Base-by-base conservation (phyloP, 2,113 vertebrate species). In the Phaethon lepturus region DNA sequence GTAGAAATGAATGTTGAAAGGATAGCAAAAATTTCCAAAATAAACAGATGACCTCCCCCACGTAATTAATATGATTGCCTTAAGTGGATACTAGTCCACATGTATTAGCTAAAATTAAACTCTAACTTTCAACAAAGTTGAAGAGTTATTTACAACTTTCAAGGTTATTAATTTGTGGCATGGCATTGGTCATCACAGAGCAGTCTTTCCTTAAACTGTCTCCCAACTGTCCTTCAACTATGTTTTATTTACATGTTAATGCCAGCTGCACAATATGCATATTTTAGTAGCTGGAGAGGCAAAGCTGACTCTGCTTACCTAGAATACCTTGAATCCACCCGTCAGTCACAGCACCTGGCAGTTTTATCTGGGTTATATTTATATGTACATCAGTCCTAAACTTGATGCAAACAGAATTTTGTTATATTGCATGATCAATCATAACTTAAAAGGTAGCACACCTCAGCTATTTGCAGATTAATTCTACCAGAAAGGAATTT, bases 401-500 rank as follows among this genome's bases (percentile, higher is more conserved):
- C 19, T 45, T 58, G 81, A 90, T 52, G 59, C 38, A 72, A 90
- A 12, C 38, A 47, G 63, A 84, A 45, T 83, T 95, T 77, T 13
- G 10, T 80, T 95, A 80, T 83, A 92, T 20, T 84, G 52, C 28
- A 58, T 59, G 53, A 95, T 96, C 88, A 94, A 80, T 97, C 95
- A 83, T 67, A 90, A 53, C 78, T 90, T 80, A 90, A 90, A 47
- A 38, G 82, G 86, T 69, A 88, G 86, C 47, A 93, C 60, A 93
- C 50, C 67, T 75, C 83, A 93, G 64, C 75, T 93, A 74, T 80
- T 81, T 91, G 60, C 86, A 91, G 92, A 92, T 89, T 92, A 96
- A 92, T 94, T 95, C 73, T n/a, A 56, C 68, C 56, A 91, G 82
- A 90, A 84, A 75, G 68, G 67, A 91, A 68, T 60, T 95, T 93